A percentile compares a stretch with the other conserved stretches of the same genome.
Evolutionary conservation across 2,113 vertebrate genomes (phyloP).

Genomic region (Pachycephala philippinensis): DNA sequence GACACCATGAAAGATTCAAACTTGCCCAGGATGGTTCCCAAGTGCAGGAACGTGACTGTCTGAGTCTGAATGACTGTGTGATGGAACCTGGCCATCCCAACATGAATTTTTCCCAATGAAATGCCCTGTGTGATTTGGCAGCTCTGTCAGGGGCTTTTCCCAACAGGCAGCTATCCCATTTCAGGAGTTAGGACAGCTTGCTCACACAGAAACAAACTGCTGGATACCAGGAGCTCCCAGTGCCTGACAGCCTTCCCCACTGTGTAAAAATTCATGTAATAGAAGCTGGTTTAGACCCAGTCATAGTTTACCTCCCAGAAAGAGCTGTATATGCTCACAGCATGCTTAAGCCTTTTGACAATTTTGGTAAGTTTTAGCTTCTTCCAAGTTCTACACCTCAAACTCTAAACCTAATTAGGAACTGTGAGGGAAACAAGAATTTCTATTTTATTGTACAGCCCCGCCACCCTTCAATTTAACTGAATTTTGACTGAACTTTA

Average conservation of each 20-base stretch:
- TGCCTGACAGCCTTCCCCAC: not conserved
- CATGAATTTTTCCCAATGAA: not conserved
- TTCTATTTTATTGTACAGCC: not conserved
- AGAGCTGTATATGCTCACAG: not conserved
- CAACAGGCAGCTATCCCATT: not conserved
- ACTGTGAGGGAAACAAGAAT: not conserved
- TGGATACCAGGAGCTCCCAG: not conserved
- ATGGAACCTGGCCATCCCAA: not conserved
- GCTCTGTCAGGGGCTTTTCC: not conserved
- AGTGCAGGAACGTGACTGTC: fast-evolving
- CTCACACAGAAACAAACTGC: not conserved
- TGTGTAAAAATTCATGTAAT: not conserved
- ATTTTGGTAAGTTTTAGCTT: not conserved
- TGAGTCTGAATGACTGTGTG: fast-evolving
- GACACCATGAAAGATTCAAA: not conserved
- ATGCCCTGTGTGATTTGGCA: not conserved
- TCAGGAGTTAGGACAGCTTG: not conserved
- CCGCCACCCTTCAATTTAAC: not conserved
- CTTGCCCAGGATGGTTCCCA: fast-evolving
- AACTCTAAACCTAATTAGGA: not conserved
- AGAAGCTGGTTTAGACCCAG: not conserved
- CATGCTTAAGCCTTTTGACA: not conserved
- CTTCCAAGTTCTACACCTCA: not conserved
- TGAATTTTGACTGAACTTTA: fast-evolving
- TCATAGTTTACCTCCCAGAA: not conserved